phyloP scores from a whole-genome alignment of 2,113 vertebrate genomes.

The Trichomycterus rosablanca region DNA sequence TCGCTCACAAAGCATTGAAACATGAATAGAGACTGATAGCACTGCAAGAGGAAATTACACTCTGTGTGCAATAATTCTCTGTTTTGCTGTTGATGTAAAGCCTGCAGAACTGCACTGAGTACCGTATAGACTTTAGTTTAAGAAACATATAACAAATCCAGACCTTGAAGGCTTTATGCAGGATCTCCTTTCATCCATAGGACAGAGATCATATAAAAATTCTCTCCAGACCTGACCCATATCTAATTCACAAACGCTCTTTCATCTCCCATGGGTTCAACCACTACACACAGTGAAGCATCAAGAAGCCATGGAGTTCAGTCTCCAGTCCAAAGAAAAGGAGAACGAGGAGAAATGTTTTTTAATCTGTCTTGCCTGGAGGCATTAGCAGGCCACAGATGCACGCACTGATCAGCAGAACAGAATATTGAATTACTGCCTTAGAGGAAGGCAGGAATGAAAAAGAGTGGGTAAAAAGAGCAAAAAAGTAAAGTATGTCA shows the following conservation, averaged over 20 bases:
- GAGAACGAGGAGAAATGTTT: constrained; percentile 16
- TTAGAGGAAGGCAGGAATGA: no score
- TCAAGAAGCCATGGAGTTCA: constrained; percentile 12
- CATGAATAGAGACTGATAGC: constrained; percentile 14
- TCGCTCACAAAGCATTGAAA: constrained; percentile 18
- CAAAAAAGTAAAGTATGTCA: no score
- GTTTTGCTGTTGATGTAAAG: constrained; percentile 30
- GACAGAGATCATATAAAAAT: constrained; percentile 19
- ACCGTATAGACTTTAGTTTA: constrained; percentile 21
- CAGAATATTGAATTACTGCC: background rate
- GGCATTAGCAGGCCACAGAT: constrained; percentile 21
- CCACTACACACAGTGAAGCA: constrained; percentile 8
- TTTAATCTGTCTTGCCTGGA: constrained; percentile 18
- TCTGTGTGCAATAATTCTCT: constrained; percentile 30
- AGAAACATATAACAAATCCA: background rate
- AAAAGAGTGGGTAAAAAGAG: no score
- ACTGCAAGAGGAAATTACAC: constrained; percentile 28
- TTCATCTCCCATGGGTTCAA: constrained; percentile 11
- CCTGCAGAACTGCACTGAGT: constrained; percentile 18
- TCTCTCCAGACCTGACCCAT: constrained; percentile 18
- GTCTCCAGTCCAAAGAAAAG: background rate
- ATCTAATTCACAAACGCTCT: constrained; percentile 12
- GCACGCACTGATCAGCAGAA: background rate
- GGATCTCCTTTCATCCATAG: constrained; percentile 11
- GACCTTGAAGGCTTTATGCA: constrained; percentile 18